phyloP scores from a whole-genome alignment of 2,888 invertebrate genomes.

The Tineola bisselliella region DNA sequence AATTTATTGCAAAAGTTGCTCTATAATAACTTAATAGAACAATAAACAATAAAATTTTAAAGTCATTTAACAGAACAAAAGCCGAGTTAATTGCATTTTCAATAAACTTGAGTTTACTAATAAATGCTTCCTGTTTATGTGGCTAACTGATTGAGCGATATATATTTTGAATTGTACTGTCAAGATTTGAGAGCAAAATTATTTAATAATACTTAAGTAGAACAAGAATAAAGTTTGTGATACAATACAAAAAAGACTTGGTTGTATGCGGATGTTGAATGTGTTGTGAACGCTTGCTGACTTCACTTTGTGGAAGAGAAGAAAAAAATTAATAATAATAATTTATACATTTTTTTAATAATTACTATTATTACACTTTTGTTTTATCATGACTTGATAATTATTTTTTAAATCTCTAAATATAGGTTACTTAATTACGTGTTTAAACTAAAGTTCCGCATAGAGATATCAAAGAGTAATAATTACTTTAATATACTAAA shows the following conservation, averaged over 20 bases:
- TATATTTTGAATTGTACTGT: constrained; percentile 12
- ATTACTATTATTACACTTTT: no score
- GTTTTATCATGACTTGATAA: no score
- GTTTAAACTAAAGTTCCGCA: no score
- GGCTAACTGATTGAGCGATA: constrained; percentile 11
- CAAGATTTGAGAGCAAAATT: constrained; percentile 5
- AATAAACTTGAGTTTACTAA: background rate
- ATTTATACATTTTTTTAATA: background rate
- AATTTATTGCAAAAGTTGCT: no score
- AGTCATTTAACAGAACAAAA: background rate
- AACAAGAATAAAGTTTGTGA: background rate
- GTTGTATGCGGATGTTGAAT: background rate
- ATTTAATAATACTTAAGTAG: constrained; percentile 1
- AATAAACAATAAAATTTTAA: background rate
- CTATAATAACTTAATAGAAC: no score
- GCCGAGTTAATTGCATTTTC: background rate
- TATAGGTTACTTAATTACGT: no score
- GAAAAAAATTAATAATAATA: background rate
- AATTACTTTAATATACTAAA: no score
- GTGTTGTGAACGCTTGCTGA: background rate
- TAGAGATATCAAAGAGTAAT: no score
- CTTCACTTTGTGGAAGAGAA: background rate
- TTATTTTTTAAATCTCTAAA: no score
- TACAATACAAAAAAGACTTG: background rate
- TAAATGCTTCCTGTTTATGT: constrained; percentile 4